These are phyloP conservation scores for Anabas testudineus DNA, from an alignment of 2,797 vertebrate genomes.

Conservation along the genomic window DNA sequence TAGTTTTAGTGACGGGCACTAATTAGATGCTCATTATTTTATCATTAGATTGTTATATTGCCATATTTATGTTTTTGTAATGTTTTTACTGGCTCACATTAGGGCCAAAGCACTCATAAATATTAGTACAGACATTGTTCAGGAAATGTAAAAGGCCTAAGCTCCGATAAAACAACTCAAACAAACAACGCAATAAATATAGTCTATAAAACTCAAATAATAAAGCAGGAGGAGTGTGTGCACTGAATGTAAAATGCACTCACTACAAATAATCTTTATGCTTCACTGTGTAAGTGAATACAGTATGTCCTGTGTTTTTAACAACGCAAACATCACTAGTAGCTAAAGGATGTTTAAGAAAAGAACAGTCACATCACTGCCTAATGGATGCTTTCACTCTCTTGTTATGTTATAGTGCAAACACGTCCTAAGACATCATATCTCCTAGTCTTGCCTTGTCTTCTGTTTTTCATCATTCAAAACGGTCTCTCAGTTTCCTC, in stretches of 20 bases:
- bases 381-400: slow-evolving; percentile 12
- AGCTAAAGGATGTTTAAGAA: slow-evolving; percentile 12
- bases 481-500: slow-evolving; percentile 29
- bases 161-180: slow-evolving; percentile 48
- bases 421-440: slow-evolving; percentile 28
- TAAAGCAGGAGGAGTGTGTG: slow-evolving; percentile 3
- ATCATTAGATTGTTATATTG: slow-evolving; percentile 31
- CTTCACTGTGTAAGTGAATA: background rate
- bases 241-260: slow-evolving; percentile 17
- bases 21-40: slow-evolving; percentile 28
- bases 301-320: background rate
- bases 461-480: slow-evolving; percentile 25
- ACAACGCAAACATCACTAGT: slow-evolving; percentile 4
- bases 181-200: slow-evolving; percentile 61
- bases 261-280: slow-evolving; percentile 24
- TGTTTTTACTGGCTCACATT: slow-evolving; percentile 44
- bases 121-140: slow-evolving; percentile 17
- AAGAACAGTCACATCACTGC: slow-evolving; percentile 24
- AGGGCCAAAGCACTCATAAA: slow-evolving; percentile 41
- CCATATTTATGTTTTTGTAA: slow-evolving; percentile 34
- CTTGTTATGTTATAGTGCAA: background rate
- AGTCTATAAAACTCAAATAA: slow-evolving; percentile 40
- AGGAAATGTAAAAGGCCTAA: slow-evolving; percentile 40
- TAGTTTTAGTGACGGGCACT: background rate
- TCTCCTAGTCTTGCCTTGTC: slow-evolving; percentile 11